These are phyloP conservation scores for Nephrotoma flavescens DNA, from an alignment of 2,888 invertebrate species.

Conservation along the genomic window DNA sequence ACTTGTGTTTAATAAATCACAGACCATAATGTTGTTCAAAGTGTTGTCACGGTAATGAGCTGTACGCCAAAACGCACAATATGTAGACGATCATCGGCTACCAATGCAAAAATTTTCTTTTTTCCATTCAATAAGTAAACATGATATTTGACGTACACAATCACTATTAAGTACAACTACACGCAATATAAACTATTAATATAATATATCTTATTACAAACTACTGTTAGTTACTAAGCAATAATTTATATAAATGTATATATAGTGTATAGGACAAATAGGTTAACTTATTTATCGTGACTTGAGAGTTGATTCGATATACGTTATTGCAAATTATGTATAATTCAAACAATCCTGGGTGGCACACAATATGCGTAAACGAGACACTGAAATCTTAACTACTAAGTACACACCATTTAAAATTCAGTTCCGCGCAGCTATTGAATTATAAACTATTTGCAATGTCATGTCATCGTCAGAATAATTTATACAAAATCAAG, in stretches of 20 bases:
- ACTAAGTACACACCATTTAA: neutral
- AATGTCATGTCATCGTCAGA: neutral
- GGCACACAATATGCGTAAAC: neutral
- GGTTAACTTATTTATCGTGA: neutral
- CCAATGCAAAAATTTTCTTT: no score
- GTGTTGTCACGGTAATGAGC: no score
- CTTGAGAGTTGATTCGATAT: neutral
- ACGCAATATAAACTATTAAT: neutral
- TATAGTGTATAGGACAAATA: neutral
- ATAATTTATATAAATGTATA: neutral
- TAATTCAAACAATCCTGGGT: neutral
- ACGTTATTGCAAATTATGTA: neutral
- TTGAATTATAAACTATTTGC: neutral
- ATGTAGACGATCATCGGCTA: no score
- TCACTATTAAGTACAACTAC: neutral
- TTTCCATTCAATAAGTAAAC: no score
- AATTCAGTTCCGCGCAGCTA: neutral
- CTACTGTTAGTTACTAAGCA: neutral
- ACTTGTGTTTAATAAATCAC: no score
- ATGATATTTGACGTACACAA: neutral
- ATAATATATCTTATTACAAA: neutral
- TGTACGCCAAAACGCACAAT: no score
- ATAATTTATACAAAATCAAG: neutral
- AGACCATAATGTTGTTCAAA: no score
- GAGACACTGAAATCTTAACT: neutral